Evolutionary conservation across 2,888 invertebrate species (phyloP).

Genomic region (Sphinx pinastri): DNA sequence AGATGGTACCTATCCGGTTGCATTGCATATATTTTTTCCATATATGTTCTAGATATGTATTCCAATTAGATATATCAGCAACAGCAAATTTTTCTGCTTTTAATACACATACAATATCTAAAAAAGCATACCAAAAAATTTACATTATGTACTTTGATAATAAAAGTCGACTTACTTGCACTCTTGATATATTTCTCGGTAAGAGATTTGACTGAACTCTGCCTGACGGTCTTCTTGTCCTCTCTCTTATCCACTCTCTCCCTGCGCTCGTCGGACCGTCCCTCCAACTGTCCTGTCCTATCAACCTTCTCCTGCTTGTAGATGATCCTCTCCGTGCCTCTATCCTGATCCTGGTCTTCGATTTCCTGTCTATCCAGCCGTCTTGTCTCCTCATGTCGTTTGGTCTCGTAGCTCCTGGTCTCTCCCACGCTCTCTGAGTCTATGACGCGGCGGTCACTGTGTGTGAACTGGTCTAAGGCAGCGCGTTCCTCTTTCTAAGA

Average conservation of each 20-base stretch:
- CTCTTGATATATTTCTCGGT: slow-evolving; percentile 92
- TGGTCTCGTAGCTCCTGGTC: slow-evolving; percentile 36
- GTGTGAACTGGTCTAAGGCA: slow-evolving; percentile 73
- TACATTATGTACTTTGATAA: not conserved
- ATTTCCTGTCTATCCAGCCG: slow-evolving; percentile 32
- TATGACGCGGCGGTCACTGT: slow-evolving; percentile 56
- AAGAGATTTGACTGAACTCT: slow-evolving; percentile 89
- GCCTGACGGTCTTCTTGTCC: slow-evolving; percentile 82
- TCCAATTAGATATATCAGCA: too few relatives aligned
- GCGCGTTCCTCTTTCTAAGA: slow-evolving; percentile 71
- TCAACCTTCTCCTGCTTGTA: slow-evolving; percentile 46
- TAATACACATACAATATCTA: too few relatives aligned
- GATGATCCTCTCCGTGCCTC: slow-evolving; percentile 30
- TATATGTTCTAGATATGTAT: too few relatives aligned
- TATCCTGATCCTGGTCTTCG: slow-evolving; percentile 29
- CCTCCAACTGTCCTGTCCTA: slow-evolving; percentile 34
- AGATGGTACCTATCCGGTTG: too few relatives aligned
- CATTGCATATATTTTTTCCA: too few relatives aligned
- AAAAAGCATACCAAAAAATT: too few relatives aligned
- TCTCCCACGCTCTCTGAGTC: slow-evolving; percentile 30
- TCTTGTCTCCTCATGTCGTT: slow-evolving; percentile 33
- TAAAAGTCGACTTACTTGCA: slow-evolving; percentile 69
- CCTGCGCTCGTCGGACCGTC: slow-evolving; percentile 48
- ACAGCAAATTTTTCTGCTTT: too few relatives aligned
- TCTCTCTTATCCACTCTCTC: slow-evolving; percentile 56